Base-by-base conservation (phyloP, 2,888 invertebrate species). In the Chromoteleia sp. region DNA sequence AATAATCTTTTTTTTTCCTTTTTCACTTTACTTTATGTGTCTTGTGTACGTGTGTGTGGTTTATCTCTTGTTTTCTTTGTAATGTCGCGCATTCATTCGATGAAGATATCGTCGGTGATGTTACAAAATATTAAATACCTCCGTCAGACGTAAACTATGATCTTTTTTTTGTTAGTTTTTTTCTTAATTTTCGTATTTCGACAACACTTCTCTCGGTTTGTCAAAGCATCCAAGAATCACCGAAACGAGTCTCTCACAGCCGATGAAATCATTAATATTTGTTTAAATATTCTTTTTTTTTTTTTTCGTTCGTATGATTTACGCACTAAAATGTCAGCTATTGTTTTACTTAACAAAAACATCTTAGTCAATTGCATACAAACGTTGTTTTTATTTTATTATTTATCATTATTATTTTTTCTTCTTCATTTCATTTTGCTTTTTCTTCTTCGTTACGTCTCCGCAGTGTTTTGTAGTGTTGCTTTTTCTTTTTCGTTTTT, bases 281-380 rank as follows among this genome's bases (percentile, higher is more conserved):
- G 12, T 45, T 54, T 29, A 52, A 65, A 65, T 52, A 25, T 54
- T n/a, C 12, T 41, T 74, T 25, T 56, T 81, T 82, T 77, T 41
- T 74, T 25, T 56, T 81, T 82, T 77, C 74, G 82, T 82, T 82
- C 74, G 74, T 70, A 82, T 77, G 74, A 74, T 78, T 81, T 63
- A 78, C 74, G 50, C 76, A 76, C 81, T 81, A 81, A 77, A 81
- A 81, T 68, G 81, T 81, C 58, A 78, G 61, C 82, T 82, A 82
- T 77, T 77, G 68, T 70, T 78, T 82, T 82, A 67, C 54, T 79
- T 75, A 81, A 79, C 78, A 82, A 82, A 82, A 82, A 67, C 78
- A 78, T 71, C 75, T 75, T 82, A 79, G 82, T 82, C 71, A 79
- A 73, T 82, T 50, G 78, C 82, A 82, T 82, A 82, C 82, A 82